Conservation (phyloP, 2,888 invertebrate species). For the Nemotelus pantherinus region DNA sequence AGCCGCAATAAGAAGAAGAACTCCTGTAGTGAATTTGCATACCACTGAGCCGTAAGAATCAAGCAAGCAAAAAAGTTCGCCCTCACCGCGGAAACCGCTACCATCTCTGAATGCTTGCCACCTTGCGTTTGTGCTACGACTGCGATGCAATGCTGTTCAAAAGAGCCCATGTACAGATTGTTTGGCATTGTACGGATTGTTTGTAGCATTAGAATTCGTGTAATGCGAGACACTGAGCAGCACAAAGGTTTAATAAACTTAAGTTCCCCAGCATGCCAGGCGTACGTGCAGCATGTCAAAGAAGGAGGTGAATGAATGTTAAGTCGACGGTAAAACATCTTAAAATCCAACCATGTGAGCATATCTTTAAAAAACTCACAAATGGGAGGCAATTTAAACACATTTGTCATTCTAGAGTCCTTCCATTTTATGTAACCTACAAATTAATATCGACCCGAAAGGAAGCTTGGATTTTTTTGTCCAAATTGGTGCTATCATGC, state of each 20-base stretch:
- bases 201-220: constrained; percentile 33
- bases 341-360: not conserved
- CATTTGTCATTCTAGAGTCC: too few relatives aligned
- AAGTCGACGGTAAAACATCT: not conserved
- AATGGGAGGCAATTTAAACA: too few relatives aligned
- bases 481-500: too few relatives aligned
- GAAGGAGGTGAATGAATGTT: not conserved
- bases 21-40: constrained; percentile 31
- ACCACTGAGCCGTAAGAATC: constrained; percentile 2
- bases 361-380: not conserved
- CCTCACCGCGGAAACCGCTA: not conserved
- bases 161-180: constrained; percentile 6
- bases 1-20: not conserved
- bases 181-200: constrained; percentile 13
- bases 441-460: too few relatives aligned
- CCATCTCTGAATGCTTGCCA: not conserved
- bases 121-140: constrained; percentile 10
- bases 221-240: constrained; percentile 28
- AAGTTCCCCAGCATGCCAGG: constrained; percentile 12
- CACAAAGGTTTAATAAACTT: constrained; percentile 47
- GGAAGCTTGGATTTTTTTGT: too few relatives aligned
- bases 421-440: too few relatives aligned
- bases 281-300: constrained; percentile 9
- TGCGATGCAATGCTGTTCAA: constrained; percentile 5
- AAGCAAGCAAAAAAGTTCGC: not conserved